Evolutionary conservation across 2,113 vertebrate species (phyloP).

Genomic region (Microcebus jonahi): DNA sequence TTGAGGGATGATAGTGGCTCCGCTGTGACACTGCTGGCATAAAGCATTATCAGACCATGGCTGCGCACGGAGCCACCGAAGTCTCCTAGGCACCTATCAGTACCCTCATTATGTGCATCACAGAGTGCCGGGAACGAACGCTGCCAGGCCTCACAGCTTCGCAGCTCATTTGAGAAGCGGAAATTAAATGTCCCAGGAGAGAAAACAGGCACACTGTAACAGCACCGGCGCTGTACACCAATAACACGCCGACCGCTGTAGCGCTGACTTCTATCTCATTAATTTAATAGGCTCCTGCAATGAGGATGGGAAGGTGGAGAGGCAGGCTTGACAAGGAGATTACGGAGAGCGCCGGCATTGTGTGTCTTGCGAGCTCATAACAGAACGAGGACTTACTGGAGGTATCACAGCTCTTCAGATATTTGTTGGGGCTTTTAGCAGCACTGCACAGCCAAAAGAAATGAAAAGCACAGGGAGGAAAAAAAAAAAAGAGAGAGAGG

Average conservation of each 20-base stretch:
- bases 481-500: too few relatives aligned
- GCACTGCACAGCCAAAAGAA: background rate
- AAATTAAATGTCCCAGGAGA: conserved; percentile 95
- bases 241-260: conserved; percentile 87
- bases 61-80: conserved; percentile 92
- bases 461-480: background rate
- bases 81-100: conserved; percentile 98
- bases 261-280: conserved; percentile 90
- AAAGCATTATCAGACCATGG: conserved; percentile 95
- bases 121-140: conserved; percentile 89
- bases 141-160: conserved; percentile 91
- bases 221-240: conserved; percentile 85
- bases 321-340: conserved; percentile 81
- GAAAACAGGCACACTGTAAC: conserved; percentile 89
- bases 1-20: conserved; percentile 91
- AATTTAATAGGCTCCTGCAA: conserved; percentile 91
- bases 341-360: conserved; percentile 68
- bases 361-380: background rate
- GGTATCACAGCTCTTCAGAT: conserved; percentile 51
- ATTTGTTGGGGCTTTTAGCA: background rate
- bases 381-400: conserved; percentile 19
- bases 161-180: conserved; percentile 95
- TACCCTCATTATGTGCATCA: conserved; percentile 96
- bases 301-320: conserved; percentile 80
- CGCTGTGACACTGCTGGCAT: conserved; percentile 89